These are phyloP conservation scores for Drosophila prostipennis DNA, from an alignment of 2,888 invertebrate species.

Conservation along the genomic window DNA sequence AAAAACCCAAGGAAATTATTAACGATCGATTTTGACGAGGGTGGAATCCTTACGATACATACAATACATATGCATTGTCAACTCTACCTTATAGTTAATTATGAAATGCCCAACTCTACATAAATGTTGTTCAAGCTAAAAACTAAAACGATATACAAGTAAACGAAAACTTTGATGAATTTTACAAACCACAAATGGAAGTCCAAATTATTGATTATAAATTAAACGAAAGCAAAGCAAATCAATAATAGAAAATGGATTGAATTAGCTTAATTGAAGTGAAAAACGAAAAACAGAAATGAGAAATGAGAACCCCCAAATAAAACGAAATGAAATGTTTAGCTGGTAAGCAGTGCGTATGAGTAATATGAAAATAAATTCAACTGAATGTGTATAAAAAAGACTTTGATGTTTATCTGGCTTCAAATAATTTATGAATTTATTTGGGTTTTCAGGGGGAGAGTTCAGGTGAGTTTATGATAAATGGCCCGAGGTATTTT, in stretches of 20 bases:
- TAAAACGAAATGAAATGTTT: slow-evolving; percentile 43
- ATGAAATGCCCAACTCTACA: slow-evolving; percentile 64
- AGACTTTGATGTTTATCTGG: slow-evolving; percentile 11
- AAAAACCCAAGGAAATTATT: slow-evolving; percentile 1
- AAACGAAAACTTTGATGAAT: slow-evolving; percentile 69
- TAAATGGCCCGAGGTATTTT: not conserved
- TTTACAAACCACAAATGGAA: slow-evolving; percentile 65
- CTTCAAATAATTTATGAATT: slow-evolving; percentile 4
- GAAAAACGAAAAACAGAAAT: slow-evolving; percentile 28
- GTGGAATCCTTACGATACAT: slow-evolving; percentile 38
- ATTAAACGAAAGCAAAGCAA: slow-evolving; percentile 25
- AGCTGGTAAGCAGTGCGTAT: slow-evolving; percentile 65
- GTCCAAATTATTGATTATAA: slow-evolving; percentile 69
- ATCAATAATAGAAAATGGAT: slow-evolving; percentile 64
- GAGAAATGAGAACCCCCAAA: slow-evolving; percentile 16
- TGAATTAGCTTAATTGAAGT: slow-evolving; percentile 70
- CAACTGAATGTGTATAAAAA: slow-evolving; percentile 68
- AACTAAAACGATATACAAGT: slow-evolving; percentile 36
- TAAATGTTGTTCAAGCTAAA: slow-evolving; percentile 74
- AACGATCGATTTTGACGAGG: slow-evolving; percentile 24
- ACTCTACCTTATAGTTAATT: slow-evolving; percentile 64
- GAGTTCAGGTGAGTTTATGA: not conserved
- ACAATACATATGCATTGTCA: slow-evolving; percentile 66
- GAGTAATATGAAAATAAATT: slow-evolving; percentile 71
- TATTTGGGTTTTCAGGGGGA: not conserved